Percentiles rank a stretch among this genome's conserved stretches.
phyloP scores from a whole-genome alignment of 2,113 vertebrate genomes.

The Halcyon malimbica region DNA sequence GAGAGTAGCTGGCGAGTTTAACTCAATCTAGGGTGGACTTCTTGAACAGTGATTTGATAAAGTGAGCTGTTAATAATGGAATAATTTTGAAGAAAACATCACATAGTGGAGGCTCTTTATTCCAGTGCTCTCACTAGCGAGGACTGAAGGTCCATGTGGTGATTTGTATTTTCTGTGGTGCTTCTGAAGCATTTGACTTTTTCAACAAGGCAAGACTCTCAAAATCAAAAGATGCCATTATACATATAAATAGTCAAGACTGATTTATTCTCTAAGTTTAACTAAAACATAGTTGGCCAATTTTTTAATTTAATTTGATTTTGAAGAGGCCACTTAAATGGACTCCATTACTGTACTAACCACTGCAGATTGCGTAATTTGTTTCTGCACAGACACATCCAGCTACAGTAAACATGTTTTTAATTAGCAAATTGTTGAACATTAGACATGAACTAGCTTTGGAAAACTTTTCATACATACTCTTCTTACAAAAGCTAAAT shows the following conservation, averaged over 20 bases:
- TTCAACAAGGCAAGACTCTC: not conserved
- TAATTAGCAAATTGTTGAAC: slow-evolving; percentile 8
- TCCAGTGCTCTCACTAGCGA: not conserved
- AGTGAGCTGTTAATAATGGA: not conserved
- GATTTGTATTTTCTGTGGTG: not conserved
- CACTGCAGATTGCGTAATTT: not conserved
- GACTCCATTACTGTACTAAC: not conserved
- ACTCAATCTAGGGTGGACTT: not conserved
- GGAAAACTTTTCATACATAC: not conserved
- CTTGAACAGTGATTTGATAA: not conserved
- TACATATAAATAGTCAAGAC: not conserved
- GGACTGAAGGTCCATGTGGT: not conserved
- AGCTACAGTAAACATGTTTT: slow-evolving; percentile 5
- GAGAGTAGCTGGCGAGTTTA: not conserved
- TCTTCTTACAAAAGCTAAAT: slow-evolving; percentile 26
- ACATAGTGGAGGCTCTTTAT: not conserved
- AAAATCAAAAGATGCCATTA: not conserved
- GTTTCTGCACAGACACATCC: not conserved
- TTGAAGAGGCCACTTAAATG: not conserved
- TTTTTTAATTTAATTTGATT: not conserved
- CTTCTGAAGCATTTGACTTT: not conserved
- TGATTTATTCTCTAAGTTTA: not conserved
- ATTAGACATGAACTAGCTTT: slow-evolving; percentile 13
- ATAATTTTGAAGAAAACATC: not conserved
- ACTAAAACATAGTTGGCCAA: not conserved